Conservation (phyloP, 2,113 vertebrate species). For the Chaenogobius annularis region DNA sequence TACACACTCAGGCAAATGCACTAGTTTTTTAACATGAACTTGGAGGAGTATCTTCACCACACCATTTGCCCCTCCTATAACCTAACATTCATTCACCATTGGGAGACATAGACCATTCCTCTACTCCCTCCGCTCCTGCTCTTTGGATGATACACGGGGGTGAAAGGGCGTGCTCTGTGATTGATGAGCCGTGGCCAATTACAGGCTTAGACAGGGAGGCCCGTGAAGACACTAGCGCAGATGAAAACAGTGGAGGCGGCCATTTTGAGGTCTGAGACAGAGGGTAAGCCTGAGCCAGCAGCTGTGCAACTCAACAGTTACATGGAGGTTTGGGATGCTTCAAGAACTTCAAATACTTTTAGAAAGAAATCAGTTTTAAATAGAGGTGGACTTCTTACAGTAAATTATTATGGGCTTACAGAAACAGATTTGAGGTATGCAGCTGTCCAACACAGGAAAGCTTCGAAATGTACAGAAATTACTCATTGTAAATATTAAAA, state of each 20-base stretch:
- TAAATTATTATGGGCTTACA: neutral
- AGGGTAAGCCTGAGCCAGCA: constrained; percentile 35
- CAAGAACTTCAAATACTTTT: constrained; percentile 45
- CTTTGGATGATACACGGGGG: constrained; percentile 70
- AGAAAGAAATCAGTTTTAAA: constrained; percentile 30
- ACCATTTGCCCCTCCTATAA: constrained; percentile 51
- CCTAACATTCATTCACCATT: constrained; percentile 51
- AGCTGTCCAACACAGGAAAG: neutral
- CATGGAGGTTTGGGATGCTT: constrained; percentile 53
- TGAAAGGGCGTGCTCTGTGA: constrained; percentile 69
- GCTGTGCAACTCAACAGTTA: constrained; percentile 31
- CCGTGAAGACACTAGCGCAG: constrained; percentile 67
- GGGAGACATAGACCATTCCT: constrained; percentile 52
- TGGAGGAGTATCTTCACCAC: constrained; percentile 55
- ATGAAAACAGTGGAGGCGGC: constrained; percentile 69
- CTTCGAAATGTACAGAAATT: too few relatives aligned
- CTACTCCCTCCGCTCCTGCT: constrained; percentile 62
- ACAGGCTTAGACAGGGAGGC: constrained; percentile 69
- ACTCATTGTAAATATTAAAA: neutral
- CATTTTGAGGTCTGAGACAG: constrained; percentile 33
- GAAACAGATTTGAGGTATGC: neutral
- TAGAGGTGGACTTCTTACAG: neutral
- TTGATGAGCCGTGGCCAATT: constrained; percentile 81
- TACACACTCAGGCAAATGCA: neutral
- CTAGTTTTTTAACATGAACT: constrained; percentile 39